phyloP scores from a whole-genome alignment of 1,140 invertebrate genomes.

The Sminthurinus signatus region DNA sequence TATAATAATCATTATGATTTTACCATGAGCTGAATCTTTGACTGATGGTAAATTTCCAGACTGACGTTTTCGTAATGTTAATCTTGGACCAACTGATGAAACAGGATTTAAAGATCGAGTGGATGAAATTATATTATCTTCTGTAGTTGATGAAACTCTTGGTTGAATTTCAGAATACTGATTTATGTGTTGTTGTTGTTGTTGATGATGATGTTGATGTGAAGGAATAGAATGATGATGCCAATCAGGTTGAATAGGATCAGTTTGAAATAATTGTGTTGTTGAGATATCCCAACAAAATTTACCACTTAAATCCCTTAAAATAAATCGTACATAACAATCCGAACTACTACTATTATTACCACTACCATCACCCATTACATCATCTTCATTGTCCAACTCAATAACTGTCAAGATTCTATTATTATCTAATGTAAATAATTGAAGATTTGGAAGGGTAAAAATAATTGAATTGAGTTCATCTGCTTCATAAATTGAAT shows the following conservation, averaged over 20 bases:
- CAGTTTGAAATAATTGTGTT: conserved; percentile 52
- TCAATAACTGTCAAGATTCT: conserved; percentile 85
- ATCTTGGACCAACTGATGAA: conserved; percentile 47
- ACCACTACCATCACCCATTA: neutral
- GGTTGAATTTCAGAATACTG: neutral
- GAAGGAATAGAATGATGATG: conserved; percentile 9
- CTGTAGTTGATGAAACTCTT: neutral
- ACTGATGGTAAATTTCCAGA: conserved; percentile 69
- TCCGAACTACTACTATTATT: too few species aligned
- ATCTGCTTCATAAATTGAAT: conserved; percentile 57
- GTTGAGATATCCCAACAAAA: conserved; percentile 92
- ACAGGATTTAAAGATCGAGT: neutral
- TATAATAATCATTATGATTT: conserved; percentile 79
- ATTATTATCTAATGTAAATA: conserved; percentile 74
- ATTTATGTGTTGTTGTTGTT: too few species aligned
- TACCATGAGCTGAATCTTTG: conserved; percentile 76
- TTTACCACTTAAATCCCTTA: conserved; percentile 92
- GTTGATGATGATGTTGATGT: too few species aligned
- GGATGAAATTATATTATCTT: conserved; percentile 29
- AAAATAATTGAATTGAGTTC: conserved; percentile 75
- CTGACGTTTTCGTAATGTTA: conserved; percentile 62
- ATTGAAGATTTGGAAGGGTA: conserved; percentile 73
- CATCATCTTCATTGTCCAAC: conserved; percentile 31
- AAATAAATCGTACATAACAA: conserved; percentile 57
- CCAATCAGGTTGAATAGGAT: neutral